These are phyloP conservation scores for Smittia sp. DNA, from an alignment of 2,888 invertebrate species.

Conservation along the genomic window DNA sequence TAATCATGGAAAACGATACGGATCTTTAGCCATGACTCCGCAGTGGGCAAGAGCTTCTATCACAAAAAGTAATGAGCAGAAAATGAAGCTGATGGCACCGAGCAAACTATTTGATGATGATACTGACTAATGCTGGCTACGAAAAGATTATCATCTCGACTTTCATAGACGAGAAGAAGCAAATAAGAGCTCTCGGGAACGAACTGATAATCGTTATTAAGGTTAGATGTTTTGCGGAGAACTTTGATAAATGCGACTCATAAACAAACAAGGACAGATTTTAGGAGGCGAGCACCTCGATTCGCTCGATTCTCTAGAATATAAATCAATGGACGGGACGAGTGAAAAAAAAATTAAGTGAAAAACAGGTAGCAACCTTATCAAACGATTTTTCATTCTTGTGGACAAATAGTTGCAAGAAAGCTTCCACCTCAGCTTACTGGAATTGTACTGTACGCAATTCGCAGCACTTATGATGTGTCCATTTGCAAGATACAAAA, in stretches of 20 bases:
- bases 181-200: not conserved
- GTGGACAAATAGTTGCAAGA: no score
- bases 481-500: not conserved
- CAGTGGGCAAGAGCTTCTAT: not conserved
- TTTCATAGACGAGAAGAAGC: not conserved
- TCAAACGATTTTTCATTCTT: no score
- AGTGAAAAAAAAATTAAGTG: no score
- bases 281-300: not conserved
- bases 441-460: no score
- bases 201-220: constrained; percentile 1
- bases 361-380: no score
- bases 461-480: no score
- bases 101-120: constrained; percentile 32
- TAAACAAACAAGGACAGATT: not conserved
- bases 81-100: constrained; percentile 12
- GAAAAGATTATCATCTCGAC: not conserved
- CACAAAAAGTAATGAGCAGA: not conserved
- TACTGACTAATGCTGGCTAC: constrained; percentile 12
- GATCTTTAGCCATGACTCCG: not conserved
- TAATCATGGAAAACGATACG: not conserved
- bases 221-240: not conserved
- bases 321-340: no score
- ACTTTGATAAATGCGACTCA: not conserved
- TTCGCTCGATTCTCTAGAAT: no score
- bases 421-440: no score